These are phyloP conservation scores for Ptycholaimellus sp. DNA, from an alignment of 2,888 invertebrate species.

Conservation along the genomic window DNA sequence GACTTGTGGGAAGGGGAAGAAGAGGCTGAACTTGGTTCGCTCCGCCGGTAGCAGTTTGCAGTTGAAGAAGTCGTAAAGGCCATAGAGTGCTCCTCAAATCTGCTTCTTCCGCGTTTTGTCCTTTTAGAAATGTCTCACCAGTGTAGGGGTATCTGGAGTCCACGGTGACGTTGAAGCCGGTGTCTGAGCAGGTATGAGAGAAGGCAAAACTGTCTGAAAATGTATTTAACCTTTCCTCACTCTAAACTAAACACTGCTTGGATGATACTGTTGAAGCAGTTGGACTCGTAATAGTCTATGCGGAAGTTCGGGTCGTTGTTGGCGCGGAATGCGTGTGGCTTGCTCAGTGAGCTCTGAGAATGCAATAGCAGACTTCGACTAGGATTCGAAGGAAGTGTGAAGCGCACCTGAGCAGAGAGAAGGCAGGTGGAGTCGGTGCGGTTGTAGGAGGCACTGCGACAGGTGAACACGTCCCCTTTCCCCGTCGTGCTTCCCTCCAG, in stretches of 20 bases:
- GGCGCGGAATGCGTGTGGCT: conserved; percentile 18
- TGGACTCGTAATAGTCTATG: conserved; percentile 25
- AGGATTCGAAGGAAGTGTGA: too few relatives aligned
- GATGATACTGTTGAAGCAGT: conserved; percentile 24
- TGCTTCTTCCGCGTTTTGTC: too few relatives aligned
- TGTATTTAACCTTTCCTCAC: conserved; percentile 7
- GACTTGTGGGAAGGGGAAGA: conserved; percentile 21
- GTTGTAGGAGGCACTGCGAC: conserved; percentile 23
- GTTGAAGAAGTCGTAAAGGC: conserved; percentile 25
- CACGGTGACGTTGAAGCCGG: conserved; percentile 19
- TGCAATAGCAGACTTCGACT: too few relatives aligned
- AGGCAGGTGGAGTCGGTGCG: conserved; percentile 18
- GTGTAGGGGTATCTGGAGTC: conserved; percentile 21
- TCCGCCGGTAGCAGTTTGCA: conserved; percentile 23
- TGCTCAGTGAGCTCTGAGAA: conserved; percentile 21
- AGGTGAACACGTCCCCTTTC: conserved; percentile 12
- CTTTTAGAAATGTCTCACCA: too few relatives aligned
- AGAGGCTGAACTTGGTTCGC: conserved; percentile 15
- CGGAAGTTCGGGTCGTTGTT: conserved; percentile 25
- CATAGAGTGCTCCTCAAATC: conserved; percentile 25
- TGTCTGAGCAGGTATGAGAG: conserved; percentile 16
- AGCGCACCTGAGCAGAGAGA: too few relatives aligned
- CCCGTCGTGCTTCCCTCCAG: too few relatives aligned
- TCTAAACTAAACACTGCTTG: too few relatives aligned
- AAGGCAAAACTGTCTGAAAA: conserved; percentile 21